phyloP scores from a whole-genome alignment of 2,888 invertebrate genomes.

The Andrena bucephala region DNA sequence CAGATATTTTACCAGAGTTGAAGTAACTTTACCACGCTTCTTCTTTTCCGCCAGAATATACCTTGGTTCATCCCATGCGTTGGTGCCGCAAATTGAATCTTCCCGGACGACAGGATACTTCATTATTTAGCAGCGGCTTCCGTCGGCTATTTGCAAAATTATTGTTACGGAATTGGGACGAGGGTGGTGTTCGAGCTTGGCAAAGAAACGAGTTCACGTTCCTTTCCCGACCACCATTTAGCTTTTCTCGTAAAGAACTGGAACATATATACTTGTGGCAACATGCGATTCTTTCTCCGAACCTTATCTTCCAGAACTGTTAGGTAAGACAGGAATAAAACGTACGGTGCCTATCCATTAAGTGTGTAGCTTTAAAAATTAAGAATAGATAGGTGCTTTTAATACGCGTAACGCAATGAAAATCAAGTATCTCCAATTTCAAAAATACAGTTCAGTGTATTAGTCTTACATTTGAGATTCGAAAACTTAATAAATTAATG shows the following conservation, averaged over 20 bases:
- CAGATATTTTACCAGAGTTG: constrained; percentile 47
- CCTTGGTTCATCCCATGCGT: constrained; percentile 66
- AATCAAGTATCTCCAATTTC: too few species aligned
- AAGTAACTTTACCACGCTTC: constrained; percentile 57
- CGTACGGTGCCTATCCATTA: background rate
- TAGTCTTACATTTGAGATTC: too few species aligned
- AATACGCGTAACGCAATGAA: background rate
- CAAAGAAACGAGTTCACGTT: constrained; percentile 70
- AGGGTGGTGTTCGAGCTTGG: constrained; percentile 63
- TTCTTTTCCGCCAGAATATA: constrained; percentile 56
- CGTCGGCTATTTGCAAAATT: constrained; percentile 81
- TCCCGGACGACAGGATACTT: constrained; percentile 77
- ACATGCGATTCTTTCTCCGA: constrained; percentile 53
- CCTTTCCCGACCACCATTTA: constrained; percentile 71
- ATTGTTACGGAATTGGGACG: constrained; percentile 80
- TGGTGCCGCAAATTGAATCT: constrained; percentile 80
- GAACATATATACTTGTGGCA: constrained; percentile 66
- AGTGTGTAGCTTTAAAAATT: background rate
- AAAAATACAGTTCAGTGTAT: too few species aligned
- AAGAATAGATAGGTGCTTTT: background rate
- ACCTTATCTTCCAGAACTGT: constrained; percentile 22
- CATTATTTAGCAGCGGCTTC: constrained; percentile 81
- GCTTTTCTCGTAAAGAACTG: constrained; percentile 74
- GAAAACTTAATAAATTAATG: too few species aligned
- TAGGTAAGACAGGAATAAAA: background rate